Base-by-base conservation (phyloP, 2,888 invertebrate genomes). In the Eristalinus aeneus region DNA sequence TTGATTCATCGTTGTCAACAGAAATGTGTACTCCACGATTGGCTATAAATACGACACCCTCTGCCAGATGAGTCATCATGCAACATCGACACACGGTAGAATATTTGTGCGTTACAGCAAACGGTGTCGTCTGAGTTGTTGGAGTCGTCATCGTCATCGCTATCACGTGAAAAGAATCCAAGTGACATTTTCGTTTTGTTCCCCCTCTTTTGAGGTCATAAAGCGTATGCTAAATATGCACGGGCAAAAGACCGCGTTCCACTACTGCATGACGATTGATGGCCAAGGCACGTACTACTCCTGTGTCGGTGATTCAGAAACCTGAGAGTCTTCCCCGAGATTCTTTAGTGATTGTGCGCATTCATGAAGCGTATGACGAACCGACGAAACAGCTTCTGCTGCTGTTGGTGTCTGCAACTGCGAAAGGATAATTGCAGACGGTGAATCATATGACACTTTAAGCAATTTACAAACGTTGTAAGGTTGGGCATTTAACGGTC, bases 81-180 rank as follows among this genome's bases (percentile, higher is more conserved):
- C 63, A 16, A 46, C 46, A 10, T 61, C 10, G 63, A 71, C 27
- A 27, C 27, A 27, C 68, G 67, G 46, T 46, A 46, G 46, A 46
- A 4, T 9, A 16, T 75, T 81, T 76, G 67, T 84, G 76, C 81
- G 85, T 81, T 81, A 68, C 85, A 77, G 73, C 79, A 72, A 76
- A 85, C 80, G 84, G 84, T 85, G 84, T 72, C 76, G 75, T 75
- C 75, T 39, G 36, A 23, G 56, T 56, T 16, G 46, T 46, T 16
- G 27, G 27, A 63, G 27, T 56, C 76, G 67, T 72, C 79, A 32
- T 68, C 60, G 22, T 65, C 8, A 53, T 36, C 10, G 31, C 76
- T 81, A 85, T 85, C 85, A 85, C 81, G 81, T 68, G 85, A 81
- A 81, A 85, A 76, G 85, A 81, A 85, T 85, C 68, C 85, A 81